These are phyloP conservation scores for Channa argus DNA, from an alignment of 2,113 vertebrate species.

Conservation along the genomic window DNA sequence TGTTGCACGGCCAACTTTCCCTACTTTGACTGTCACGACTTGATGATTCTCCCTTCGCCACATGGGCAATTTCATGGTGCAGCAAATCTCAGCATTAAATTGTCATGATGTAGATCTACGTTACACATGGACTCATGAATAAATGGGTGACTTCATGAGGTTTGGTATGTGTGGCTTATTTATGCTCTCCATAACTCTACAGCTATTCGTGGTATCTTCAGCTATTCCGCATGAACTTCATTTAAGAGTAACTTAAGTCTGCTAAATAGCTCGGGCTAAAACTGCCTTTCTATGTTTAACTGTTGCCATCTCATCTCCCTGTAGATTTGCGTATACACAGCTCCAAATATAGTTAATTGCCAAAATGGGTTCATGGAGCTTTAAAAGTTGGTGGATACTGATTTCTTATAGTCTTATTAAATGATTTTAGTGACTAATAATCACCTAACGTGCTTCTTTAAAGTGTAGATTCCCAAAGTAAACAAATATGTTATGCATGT, in stretches of 20 bases:
- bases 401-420: conserved; percentile 5
- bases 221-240: conserved; percentile 57
- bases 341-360: conserved; percentile 71
- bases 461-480: background rate
- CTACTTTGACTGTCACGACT: background rate
- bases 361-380: conserved; percentile 20
- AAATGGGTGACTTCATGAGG: conserved; percentile 56
- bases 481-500: conserved; percentile 19
- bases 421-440: conserved; percentile 5
- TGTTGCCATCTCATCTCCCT: conserved; percentile 61
- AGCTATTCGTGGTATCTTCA: conserved; percentile 63
- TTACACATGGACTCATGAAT: conserved; percentile 36
- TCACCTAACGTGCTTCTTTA: background rate
- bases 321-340: conserved; percentile 41
- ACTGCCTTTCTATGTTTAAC: conserved; percentile 73
- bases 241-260: conserved; percentile 71
- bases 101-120: conserved; percentile 3
- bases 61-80: background rate
- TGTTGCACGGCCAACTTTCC: background rate
- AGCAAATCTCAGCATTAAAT: conserved; percentile 25
- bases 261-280: conserved; percentile 64
- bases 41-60: background rate
- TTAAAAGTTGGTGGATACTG: conserved; percentile 22
- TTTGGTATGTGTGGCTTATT: conserved; percentile 53
- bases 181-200: conserved; percentile 35